These are phyloP conservation scores for Leguminivora glycinivorella DNA, from an alignment of 1,140 invertebrate genomes.

Conservation along the genomic window DNA sequence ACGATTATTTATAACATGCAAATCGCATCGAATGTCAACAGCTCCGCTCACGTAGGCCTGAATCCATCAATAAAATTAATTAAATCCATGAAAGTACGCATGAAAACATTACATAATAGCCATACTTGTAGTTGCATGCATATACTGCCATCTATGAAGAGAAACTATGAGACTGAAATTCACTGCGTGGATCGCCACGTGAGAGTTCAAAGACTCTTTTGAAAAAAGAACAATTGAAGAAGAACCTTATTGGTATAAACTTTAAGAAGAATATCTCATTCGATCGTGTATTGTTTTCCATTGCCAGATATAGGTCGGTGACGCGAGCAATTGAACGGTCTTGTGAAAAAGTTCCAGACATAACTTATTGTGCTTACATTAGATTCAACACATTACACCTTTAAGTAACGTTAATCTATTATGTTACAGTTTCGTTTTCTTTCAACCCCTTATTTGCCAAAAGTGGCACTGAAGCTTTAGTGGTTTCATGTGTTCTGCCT, in stretches of 20 bases:
- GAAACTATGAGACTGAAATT: not conserved
- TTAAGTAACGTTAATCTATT: constrained; percentile 15
- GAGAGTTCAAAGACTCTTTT: not conserved
- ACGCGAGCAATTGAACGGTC: not conserved
- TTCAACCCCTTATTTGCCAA: too few species aligned
- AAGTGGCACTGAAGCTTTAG: too few species aligned
- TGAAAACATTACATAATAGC: constrained; percentile 3
- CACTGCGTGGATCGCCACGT: not conserved
- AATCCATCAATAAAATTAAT: constrained; percentile 24
- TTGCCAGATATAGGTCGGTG: constrained; percentile 6
- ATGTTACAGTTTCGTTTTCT: too few species aligned
- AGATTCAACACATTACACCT: constrained; percentile 20
- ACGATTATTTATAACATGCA: constrained; percentile 3
- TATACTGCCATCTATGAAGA: too few species aligned
- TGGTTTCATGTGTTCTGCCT: too few species aligned
- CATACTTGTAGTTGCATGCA: not conserved
- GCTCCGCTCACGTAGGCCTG: constrained; percentile 10
- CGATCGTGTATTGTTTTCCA: not conserved
- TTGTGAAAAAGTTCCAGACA: constrained; percentile 21
- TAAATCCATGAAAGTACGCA: not conserved
- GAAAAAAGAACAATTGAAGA: not conserved
- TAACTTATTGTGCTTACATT: not conserved
- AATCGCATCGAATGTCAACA: constrained; percentile 16
- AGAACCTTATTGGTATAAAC: not conserved
- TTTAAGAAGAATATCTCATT: not conserved